Conservation (phyloP, 2,797 vertebrate genomes). For the Dryobates pubescens region DNA sequence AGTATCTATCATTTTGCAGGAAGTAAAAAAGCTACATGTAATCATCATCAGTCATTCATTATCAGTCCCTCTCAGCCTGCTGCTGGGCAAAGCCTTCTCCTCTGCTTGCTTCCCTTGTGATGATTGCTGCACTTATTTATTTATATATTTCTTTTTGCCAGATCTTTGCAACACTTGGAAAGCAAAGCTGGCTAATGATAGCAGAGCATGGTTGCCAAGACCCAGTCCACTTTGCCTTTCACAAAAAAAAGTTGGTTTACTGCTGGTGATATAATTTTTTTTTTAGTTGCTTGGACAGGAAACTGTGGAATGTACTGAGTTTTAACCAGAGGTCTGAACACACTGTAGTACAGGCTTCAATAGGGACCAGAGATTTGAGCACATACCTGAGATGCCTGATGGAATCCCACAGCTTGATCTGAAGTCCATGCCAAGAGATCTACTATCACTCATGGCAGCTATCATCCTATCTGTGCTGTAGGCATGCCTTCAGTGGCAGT, state of each 20-base stretch:
- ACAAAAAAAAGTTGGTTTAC: not conserved
- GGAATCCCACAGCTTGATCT: not conserved
- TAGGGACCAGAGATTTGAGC: not conserved
- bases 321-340: not conserved
- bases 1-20: conserved; percentile 49
- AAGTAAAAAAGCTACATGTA: conserved; percentile 31
- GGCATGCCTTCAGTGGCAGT: not conserved
- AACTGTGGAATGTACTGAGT: not conserved
- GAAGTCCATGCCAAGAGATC: not conserved
- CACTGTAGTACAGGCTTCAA: not conserved
- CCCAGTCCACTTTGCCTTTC: not conserved
- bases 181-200: not conserved
- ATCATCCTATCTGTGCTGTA: not conserved
- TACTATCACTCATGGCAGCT: not conserved
- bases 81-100: conserved; percentile 36
- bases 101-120: not conserved
- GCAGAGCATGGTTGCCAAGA: not conserved
- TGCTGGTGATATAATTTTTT: not conserved
- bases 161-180: conserved; percentile 33
- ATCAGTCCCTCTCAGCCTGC: conserved; percentile 55
- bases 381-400: not conserved
- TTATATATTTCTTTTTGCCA: conserved; percentile 61
- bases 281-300: not conserved
- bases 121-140: conserved; percentile 20
- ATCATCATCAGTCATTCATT: conserved; percentile 62